Base-by-base conservation (phyloP, 2,113 vertebrate genomes). In the Malurus elegans region DNA sequence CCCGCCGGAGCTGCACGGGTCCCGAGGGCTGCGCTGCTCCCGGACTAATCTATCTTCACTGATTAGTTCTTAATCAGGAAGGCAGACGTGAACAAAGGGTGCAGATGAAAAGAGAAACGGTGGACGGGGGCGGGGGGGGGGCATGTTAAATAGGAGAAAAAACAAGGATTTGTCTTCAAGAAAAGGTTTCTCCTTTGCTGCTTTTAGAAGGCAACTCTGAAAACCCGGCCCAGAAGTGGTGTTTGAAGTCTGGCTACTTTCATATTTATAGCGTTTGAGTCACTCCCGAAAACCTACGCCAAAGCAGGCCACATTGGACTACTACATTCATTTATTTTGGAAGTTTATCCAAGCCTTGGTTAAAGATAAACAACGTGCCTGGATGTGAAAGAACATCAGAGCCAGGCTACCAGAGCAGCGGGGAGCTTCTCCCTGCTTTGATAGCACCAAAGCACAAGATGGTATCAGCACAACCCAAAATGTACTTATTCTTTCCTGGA, bases 1-100 rank as follows among this genome's bases (percentile, higher is more conserved):
- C 96, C 95, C 29, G 24, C 74, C 86, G 9, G 71, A 73, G 88
- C 89, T 44, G 60, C 79, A 6, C 71, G 10, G 51, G 42, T 95
- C 93, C 92, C 84, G 26, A 57, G 94, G 91, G 70, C 73, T 75
- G 61, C 62, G 57, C 5, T 4, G 56, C 79, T 93, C 94, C 94
- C 5, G 21, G 64, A 78, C 88, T 81, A 80, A 51, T 92, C 73
- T 60, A 75, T 92, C 86, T 80, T 34, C 66, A 34, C 71, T 72
- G 78, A 89, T 94, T 64, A 90, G 79, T 58, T 88, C 83, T 88
- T 89, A 89, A 97, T 94, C 96, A 81, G 86, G 76, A 91, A 87
- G 86, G 64, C 90, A 91, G 94, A 90, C 4, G 0, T 31, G 71
- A 91, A 87, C 12, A 9, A 83, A 85, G 84, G 57, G 75, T 23